Evolutionary conservation across 2,113 vertebrate species (phyloP), one percentile per base, ranked within the genome.

Genomic region (Morphnarchus princeps): DNA sequence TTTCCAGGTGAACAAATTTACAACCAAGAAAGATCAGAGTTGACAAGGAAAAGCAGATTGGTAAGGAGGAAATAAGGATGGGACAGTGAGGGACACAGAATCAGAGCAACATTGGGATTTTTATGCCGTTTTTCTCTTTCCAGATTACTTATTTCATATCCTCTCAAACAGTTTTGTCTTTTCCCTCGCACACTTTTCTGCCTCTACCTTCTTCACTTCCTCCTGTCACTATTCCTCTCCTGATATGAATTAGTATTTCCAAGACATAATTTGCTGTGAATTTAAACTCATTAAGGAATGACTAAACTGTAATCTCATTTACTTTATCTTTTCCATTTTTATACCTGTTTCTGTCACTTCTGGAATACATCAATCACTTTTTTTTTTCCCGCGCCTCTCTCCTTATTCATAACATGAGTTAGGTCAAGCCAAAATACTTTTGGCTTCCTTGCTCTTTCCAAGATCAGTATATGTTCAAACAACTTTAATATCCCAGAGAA

Each of bases 361-460:
- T 77, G 26, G 58, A 89, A 93, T 19, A 42, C 11, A 74, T 32
- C 34, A 43, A 34, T 58, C 71, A 79, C 15, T 78, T 28, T 52
- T 52, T 28, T 28, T 52, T 26, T 5, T 1, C 3, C 4, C 6
- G 8, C 2, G 5, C 20, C 1, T 1, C 5, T 12, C 8, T 19
- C 15, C 42, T 6, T n/a, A 26, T 66, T 47, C 45, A 38, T 52
- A 86, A 58, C 13, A 58, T 63, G 21, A 80, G 24, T 45, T 42
- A 66, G 18, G 54, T 76, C n/a, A 82, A 82, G 21, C 10, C 10
- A 82, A 71, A 72, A 76, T 36, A 38, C 82, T 32, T 85, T 70
- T 54, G 3, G 76, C 49, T 91, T 54, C 38, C 32, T 45, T 47
- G 24, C 28, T 82, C 71, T 71, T 88, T 47, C 31, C 32, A 72